Percentiles rank a stretch among this genome's conserved stretches.
phyloP scores from a whole-genome alignment of 2,797 vertebrate genomes.

The Erethizon dorsatum region DNA sequence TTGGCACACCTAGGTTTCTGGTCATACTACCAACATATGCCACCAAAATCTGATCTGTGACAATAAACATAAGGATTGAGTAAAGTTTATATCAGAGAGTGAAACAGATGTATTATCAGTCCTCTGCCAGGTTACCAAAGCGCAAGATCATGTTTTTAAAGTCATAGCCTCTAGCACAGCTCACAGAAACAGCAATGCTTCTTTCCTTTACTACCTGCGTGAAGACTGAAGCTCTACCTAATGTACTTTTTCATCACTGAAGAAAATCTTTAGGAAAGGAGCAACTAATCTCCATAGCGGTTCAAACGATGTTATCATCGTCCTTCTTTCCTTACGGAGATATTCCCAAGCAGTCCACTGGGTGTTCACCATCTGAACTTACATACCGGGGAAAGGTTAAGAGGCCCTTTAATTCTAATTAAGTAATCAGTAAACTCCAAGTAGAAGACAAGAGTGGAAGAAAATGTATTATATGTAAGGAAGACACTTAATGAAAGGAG shows the following conservation, averaged over 20 bases:
- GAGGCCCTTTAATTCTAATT: slow-evolving; percentile 74
- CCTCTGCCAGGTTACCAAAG: slow-evolving; percentile 16
- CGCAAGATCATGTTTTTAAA: slow-evolving; percentile 4
- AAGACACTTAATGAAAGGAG: slow-evolving; percentile 74
- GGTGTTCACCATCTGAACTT: slow-evolving; percentile 57
- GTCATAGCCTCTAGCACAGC: neutral
- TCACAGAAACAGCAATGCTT: neutral
- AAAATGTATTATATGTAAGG: slow-evolving; percentile 33
- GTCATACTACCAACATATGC: neutral
- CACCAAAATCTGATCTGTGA: neutral
- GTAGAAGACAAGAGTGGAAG: slow-evolving; percentile 63
- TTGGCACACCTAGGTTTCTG: neutral
- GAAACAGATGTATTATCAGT: neutral
- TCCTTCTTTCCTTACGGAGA: slow-evolving; percentile 71
- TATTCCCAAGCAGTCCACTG: slow-evolving; percentile 46
- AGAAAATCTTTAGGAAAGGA: slow-evolving; percentile 59
- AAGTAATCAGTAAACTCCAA: slow-evolving; percentile 74
- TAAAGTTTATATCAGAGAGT: slow-evolving; percentile 1
- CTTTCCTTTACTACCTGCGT: neutral
- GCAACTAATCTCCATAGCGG: slow-evolving; percentile 69
- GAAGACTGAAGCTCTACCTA: slow-evolving; percentile 28
- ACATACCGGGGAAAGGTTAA: slow-evolving; percentile 68
- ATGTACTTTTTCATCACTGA: slow-evolving; percentile 11
- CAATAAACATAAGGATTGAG: neutral
- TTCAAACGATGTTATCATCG: slow-evolving; percentile 34